Evolutionary conservation across 2,888 invertebrate genomes (phyloP).

Genomic region (Nemotelus pantherinus): DNA sequence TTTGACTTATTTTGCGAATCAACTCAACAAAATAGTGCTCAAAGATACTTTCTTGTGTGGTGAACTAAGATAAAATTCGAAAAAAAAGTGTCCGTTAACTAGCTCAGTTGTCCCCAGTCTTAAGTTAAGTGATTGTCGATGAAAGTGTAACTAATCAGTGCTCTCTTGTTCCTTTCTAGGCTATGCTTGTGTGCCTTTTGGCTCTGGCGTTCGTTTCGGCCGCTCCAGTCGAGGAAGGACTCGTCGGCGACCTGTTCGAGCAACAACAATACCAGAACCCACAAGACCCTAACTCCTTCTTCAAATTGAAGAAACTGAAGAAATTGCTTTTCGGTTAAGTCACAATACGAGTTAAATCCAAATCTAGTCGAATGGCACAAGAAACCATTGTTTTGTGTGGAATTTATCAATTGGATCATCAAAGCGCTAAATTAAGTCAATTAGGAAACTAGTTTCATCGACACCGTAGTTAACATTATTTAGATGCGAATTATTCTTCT

Average conservation of each 20-base stretch:
- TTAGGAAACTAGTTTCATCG: not conserved
- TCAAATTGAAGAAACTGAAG: slow-evolving; percentile 62
- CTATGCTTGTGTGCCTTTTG: slow-evolving; percentile 58
- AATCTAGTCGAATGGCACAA: slow-evolving; percentile 34
- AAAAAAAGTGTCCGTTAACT: no score
- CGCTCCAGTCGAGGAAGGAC: slow-evolving; percentile 60
- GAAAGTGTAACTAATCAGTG: slow-evolving; percentile 33
- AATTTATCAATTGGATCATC: not conserved
- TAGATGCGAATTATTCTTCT: not conserved
- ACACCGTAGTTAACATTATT: not conserved
- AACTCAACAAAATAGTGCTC: no score
- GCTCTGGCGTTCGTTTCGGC: slow-evolving; percentile 58
- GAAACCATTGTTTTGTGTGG: slow-evolving; percentile 1
- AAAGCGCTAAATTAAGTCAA: slow-evolving; percentile 26
- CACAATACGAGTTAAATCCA: not conserved
- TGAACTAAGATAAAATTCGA: no score
- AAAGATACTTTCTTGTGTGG: no score
- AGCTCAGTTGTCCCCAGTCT: not conserved
- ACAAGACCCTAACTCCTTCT: slow-evolving; percentile 60
- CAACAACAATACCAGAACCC: slow-evolving; percentile 57
- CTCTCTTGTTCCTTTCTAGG: slow-evolving; percentile 54
- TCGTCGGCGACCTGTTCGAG: slow-evolving; percentile 54
- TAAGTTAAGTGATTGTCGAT: slow-evolving; percentile 6
- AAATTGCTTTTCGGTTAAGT: slow-evolving; percentile 61
- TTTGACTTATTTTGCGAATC: no score